Evolutionary conservation across 2,888 invertebrate genomes (phyloP).

Genomic region (Tridacna crocea): DNA sequence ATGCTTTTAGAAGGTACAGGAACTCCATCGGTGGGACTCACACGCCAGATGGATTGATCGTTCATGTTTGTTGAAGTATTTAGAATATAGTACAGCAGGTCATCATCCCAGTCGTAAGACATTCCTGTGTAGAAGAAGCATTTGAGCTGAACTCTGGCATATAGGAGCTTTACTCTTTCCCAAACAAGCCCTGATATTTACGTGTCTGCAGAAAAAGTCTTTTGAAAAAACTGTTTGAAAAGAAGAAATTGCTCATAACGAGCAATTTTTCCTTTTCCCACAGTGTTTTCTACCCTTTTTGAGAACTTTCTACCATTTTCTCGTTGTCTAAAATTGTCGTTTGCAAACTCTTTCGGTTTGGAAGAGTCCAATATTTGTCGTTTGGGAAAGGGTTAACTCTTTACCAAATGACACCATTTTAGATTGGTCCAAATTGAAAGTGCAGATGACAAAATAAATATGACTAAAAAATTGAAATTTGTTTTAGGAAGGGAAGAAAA

Average conservation of each 20-base stretch:
- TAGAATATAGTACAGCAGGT: slow-evolving; percentile 36
- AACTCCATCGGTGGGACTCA: not conserved
- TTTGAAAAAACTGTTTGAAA: not conserved
- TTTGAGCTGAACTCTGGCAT: too few relatives aligned
- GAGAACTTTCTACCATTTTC: not conserved
- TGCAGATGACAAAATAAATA: too few relatives aligned
- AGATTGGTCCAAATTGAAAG: too few relatives aligned
- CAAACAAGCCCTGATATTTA: too few relatives aligned
- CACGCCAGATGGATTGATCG: not conserved
- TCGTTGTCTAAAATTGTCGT: not conserved
- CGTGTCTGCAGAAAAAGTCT: too few relatives aligned
- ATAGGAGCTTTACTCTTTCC: too few relatives aligned
- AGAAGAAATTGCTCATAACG: not conserved
- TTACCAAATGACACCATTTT: too few relatives aligned
- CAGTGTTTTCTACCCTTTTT: not conserved
- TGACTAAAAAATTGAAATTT: too few relatives aligned
- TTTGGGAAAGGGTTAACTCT: not conserved
- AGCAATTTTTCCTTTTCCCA: not conserved
- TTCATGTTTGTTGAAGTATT: not conserved
- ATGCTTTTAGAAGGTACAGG: not conserved
- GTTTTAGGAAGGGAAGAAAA: too few relatives aligned
- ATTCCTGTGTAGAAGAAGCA: slow-evolving; percentile 29
- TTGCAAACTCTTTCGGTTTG: not conserved
- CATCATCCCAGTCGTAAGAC: slow-evolving; percentile 41
- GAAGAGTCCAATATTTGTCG: not conserved